Evolutionary conservation across 2,113 vertebrate species (phyloP).

Genomic region (Paedocypris sp.): DNA sequence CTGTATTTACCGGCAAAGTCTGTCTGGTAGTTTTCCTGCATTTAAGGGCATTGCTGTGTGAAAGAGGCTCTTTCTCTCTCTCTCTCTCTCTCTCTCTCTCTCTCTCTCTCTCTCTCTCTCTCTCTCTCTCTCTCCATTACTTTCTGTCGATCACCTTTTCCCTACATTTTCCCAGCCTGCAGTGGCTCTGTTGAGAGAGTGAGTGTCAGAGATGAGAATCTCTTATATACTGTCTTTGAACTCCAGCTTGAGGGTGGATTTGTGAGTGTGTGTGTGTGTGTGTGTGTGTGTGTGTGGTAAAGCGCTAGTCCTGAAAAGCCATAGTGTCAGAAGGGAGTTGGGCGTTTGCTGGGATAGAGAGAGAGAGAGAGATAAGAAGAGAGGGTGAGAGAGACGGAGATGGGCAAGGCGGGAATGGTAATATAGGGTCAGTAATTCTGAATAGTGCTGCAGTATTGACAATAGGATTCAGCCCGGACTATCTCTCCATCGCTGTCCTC

Average conservation of each 20-base stretch:
- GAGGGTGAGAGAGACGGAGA: not conserved
- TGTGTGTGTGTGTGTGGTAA: not conserved
- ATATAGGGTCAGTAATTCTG: constrained; percentile 8
- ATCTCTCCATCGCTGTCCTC: not conserved
- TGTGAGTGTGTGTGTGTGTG: not conserved
- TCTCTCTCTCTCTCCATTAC: not conserved
- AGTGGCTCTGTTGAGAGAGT: not conserved
- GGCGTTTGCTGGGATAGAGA: too few species aligned
- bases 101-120: not conserved
- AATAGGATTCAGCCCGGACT: constrained; percentile 1
- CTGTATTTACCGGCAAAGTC: too few species aligned
- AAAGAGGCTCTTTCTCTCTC: too few species aligned
- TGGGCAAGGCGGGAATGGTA: not conserved
- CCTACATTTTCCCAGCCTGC: constrained; percentile 7
- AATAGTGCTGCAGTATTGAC: constrained; percentile 8
- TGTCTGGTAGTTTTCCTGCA: too few species aligned
- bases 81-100: too few species aligned
- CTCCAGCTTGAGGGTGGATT: constrained; percentile 10
- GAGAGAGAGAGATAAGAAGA: constrained; percentile 14
- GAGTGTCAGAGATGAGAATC: constrained; percentile 23
- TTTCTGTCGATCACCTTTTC: constrained; percentile 3
- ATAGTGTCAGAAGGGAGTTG: not conserved
- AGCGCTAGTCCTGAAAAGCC: constrained; percentile 4
- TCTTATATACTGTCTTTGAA: constrained; percentile 25
- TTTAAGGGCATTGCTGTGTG: too few species aligned